Base-by-base conservation (phyloP, 2,113 vertebrate species). In the Rhinolophus sinicus region DNA sequence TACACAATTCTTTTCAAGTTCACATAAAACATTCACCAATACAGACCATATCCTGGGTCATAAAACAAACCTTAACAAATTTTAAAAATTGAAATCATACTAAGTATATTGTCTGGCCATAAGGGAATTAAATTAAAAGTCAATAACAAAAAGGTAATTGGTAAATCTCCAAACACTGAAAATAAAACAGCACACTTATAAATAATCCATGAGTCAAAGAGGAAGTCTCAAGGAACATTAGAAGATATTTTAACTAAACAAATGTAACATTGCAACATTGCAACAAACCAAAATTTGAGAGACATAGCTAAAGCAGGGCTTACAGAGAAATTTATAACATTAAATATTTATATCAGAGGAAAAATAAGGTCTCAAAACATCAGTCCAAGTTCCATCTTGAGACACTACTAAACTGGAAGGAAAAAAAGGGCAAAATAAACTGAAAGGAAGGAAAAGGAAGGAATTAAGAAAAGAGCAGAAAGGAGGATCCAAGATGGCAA, bases 81-180 rank as follows among this genome's bases (percentile, higher is more conserved):
- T 77, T 56, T 19, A 40, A 52, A 76, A 88, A 26, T 22, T 82
- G 76, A 88, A 69, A 33, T 82, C 28, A 76, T 69, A 83, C 40
- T 24, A 54, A 60, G 24, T 60, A 52, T 62, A 22, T 83, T 60
- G 84, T 75, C 50, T 67, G 62, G n/a, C 28, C 70, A 64, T 62
- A 52, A 70, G 33, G 52, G 72, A 73, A 83, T 88, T 65, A 76
- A 92, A 93, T 70, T 77, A 44, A 89, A 89, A 89, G 78, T 84
- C 56, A 88, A 30, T 44, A 70, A 44, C 30, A 70, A 93, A 89
- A 89, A 64, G 62, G 28, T 19, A 70, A 40, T 40, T 77, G 62
- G 21, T 69, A 64, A 62, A 70, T 89, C 35, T 93, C 44, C 72
- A 84, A 70, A 62, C 18, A 38, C 26, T 70, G 5, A 40, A 70